phyloP scores from a whole-genome alignment of 2,113 vertebrate species.

The Oxyura jamaicensis region DNA sequence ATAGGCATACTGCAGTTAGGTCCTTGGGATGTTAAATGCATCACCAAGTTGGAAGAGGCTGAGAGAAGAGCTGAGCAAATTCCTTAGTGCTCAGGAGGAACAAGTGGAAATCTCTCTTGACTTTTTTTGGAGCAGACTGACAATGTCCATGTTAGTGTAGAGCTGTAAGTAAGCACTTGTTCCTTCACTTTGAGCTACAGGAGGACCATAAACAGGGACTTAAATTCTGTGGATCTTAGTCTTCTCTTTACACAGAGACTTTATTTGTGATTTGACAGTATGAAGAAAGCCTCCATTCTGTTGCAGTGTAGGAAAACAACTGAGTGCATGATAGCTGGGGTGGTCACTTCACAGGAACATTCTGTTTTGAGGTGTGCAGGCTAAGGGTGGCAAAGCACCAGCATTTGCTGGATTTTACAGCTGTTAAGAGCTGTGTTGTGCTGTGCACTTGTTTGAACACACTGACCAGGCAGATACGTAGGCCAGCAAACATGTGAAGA shows the following conservation, averaged over 20 bases:
- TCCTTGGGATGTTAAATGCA: not conserved
- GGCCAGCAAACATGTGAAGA: accelerated
- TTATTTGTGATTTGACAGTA: not conserved
- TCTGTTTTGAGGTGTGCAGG: not conserved
- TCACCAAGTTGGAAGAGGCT: not conserved
- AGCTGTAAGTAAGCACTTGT: not conserved
- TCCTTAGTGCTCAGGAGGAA: not conserved
- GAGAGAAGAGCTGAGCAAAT: not conserved
- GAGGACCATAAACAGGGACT: not conserved
- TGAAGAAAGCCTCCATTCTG: not conserved
- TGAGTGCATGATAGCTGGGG: not conserved
- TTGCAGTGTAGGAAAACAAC: not conserved
- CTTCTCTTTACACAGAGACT: not conserved
- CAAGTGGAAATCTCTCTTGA: not conserved
- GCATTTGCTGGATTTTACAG: not conserved
- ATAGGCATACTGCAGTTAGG: not conserved
- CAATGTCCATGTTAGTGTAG: not conserved
- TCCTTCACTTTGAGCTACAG: not conserved
- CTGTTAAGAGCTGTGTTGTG: not conserved
- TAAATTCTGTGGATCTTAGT: not conserved
- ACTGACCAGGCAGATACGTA: not conserved
- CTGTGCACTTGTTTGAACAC: not conserved
- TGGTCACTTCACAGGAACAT: accelerated
- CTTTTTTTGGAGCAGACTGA: not conserved
- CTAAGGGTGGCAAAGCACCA: not conserved